Evolutionary conservation across 2,888 invertebrate species (phyloP).

Genomic region (Pelosia muscerda): DNA sequence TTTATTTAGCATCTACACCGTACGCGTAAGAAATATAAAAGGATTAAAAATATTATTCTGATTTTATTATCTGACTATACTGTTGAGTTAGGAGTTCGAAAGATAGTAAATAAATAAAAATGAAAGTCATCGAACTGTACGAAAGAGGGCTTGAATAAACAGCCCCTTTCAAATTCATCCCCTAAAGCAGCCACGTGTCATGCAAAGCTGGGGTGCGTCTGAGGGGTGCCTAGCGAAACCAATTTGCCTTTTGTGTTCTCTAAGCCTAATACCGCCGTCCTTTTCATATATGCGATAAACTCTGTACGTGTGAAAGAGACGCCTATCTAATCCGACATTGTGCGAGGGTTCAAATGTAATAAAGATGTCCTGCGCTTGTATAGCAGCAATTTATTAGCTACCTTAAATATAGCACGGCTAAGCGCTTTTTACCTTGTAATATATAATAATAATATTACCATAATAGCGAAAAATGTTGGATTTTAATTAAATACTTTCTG

Average conservation of each 20-base stretch:
- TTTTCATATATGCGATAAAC: constrained; percentile 50
- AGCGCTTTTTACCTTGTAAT: constrained; percentile 34
- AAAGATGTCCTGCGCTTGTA: constrained; percentile 54
- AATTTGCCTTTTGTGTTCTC: constrained; percentile 75
- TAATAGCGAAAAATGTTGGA: constrained; percentile 33
- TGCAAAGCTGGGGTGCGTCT: constrained; percentile 70
- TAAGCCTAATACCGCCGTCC: constrained; percentile 60
- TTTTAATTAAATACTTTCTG: constrained; percentile 34
- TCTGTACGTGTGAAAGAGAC: constrained; percentile 52
- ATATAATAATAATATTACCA: constrained; percentile 34
- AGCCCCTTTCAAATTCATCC: constrained; percentile 65
- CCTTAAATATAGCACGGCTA: constrained; percentile 48
- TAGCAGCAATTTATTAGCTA: constrained; percentile 46
- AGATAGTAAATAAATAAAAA: constrained; percentile 36
- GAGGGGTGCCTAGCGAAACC: constrained; percentile 72
- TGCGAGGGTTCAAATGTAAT: constrained; percentile 60
- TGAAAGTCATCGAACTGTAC: constrained; percentile 42
- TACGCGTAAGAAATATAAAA: neutral
- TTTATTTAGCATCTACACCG: too few species aligned
- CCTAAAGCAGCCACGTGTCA: constrained; percentile 76
- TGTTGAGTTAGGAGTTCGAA: neutral
- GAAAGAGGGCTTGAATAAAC: constrained; percentile 47
- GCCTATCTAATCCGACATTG: constrained; percentile 53
- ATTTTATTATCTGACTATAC: neutral
- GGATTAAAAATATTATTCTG: neutral